Base-by-base conservation (phyloP, 1,140 invertebrate species). In the Helicoverpa armigera region DNA sequence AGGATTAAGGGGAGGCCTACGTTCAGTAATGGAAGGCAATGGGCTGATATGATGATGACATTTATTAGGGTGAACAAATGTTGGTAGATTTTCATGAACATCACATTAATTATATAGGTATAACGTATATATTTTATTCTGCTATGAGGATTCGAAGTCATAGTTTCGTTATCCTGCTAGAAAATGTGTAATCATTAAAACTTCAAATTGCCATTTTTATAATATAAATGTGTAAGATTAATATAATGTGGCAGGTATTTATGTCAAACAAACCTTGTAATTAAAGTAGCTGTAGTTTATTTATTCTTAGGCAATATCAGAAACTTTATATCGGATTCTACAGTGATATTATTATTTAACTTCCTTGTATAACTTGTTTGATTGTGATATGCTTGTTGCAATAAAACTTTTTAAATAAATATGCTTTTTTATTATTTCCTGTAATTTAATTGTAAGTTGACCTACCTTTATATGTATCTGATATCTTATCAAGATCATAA, bases 301-400 rank as follows among this genome's bases (percentile, higher is more conserved):
- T 85, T 85, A 83, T 83, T 85, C 58, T 43, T 82, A 82, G 79
- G 60, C 76, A 80, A 58, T 86, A 53, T 79, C 81, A 83, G 77
- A 85, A 91, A 87, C 84, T 69, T 79, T 93, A 93, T 92, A 92
- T 94, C 90, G 90, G 91, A 94, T 86, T 77, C 61, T 86, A 88
- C 84, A 91, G 92, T 94, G 91, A 94, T 94, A 94, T 87, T 92
- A 92, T 88, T 89, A 86, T 87, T 90, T 79, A 85, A 88, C 78
- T 69, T 65, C 43, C 61, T 80, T 85, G 79, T 83, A 83, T 89
- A 84, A 88, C 81, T 87, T 81, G 65, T 81, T 82, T 84, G 63
- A 80, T 84, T 85, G 69, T 89, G 76, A 85, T 65, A 88, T 84
- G 89, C 90, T 92, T 90, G 88, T 90, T 92, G 86, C 80, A 80